Conservation (phyloP, 1,140 invertebrate genomes). For the Charaxes varanes region DNA sequence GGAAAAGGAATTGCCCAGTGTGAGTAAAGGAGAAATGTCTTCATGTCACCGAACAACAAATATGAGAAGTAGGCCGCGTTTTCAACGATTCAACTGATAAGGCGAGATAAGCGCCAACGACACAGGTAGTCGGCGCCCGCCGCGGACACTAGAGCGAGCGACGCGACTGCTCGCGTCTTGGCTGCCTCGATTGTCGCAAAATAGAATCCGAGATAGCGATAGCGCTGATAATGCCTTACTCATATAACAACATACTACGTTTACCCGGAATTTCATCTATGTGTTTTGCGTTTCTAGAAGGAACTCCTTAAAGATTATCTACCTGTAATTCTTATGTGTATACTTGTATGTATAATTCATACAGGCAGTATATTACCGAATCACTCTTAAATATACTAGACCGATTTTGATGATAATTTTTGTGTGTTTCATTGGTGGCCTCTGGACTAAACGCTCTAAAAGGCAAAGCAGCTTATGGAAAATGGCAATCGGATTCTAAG, state of each 20-base stretch:
- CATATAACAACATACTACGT: constrained; percentile 24
- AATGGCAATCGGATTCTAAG: too few species aligned
- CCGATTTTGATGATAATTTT: too few species aligned
- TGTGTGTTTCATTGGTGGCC: too few species aligned
- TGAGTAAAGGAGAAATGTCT: constrained; percentile 30
- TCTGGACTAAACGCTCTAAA: too few species aligned
- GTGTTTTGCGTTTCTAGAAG: too few species aligned
- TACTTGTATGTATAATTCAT: too few species aligned
- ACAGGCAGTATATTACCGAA: too few species aligned
- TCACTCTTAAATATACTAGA: too few species aligned
- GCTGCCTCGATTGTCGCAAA: constrained; percentile 50
- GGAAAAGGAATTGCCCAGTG: constrained; percentile 43
- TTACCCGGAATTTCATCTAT: too few species aligned
- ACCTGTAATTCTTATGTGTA: too few species aligned
- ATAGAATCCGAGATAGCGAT: constrained; percentile 68
- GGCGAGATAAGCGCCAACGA: constrained; percentile 45
- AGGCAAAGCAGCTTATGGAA: too few species aligned
- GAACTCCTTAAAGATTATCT: too few species aligned
- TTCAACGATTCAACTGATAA: constrained; percentile 48
- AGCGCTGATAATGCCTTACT: constrained; percentile 59
- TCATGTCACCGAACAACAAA: constrained; percentile 37
- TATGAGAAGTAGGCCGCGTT: constrained; percentile 45
- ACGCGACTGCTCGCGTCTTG: constrained; percentile 34
- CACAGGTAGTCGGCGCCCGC: constrained; percentile 45
- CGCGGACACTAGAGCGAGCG: constrained; percentile 38